Base-by-base conservation (phyloP, 2,113 vertebrate species). In the Thinocorus orbignyianus region DNA sequence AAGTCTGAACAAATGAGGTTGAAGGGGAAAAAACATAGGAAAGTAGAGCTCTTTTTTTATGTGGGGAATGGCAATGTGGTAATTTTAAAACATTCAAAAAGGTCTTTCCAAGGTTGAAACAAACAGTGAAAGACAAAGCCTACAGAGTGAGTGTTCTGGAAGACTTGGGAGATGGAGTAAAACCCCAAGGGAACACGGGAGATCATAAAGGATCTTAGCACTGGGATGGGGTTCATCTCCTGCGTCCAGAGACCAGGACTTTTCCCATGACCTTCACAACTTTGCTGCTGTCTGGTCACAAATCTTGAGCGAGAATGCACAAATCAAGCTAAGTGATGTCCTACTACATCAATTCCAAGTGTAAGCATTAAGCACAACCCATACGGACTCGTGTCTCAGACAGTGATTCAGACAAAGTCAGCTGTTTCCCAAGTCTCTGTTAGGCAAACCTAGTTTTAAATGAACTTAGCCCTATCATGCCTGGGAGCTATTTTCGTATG, bases 61-160 rank as follows among this genome's bases (percentile, higher is more conserved):
- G 70, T 69, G 69, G 58, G 51, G 79, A 88, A 87, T 58, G 66
- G 87, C 91, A 94, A 93, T 52, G 52, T 1, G 20, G 91, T 72
- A 92, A 91, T 92, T 94, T 96, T 90, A 92, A 91, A 95, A 79
- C 49, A 79, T 35, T 81, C 25, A 58, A 41, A 92, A 91, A 92
- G 70, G 77, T 74, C 46, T 78, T 92, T 89, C 64, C 65, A 74
- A 89, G 90, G 82, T 81, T 92, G 82, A 83, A 93, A 84, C 33
- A 77, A 96, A 86, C 28, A 39, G 55, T 55, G 57, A 90, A 88
- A 77, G 4, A 65, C 54, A 90, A 84, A 86, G 35, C 33, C 31
- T 79, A 42, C 30, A 39, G 33, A 74, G 11, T 6, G 44, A 90
- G 72, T 26, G 28, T 14, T 72, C 61, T 72, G 42, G 77, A 13